Evolutionary conservation across 2,113 vertebrate genomes (phyloP).

Genomic region (Rhinolophus sinicus): DNA sequence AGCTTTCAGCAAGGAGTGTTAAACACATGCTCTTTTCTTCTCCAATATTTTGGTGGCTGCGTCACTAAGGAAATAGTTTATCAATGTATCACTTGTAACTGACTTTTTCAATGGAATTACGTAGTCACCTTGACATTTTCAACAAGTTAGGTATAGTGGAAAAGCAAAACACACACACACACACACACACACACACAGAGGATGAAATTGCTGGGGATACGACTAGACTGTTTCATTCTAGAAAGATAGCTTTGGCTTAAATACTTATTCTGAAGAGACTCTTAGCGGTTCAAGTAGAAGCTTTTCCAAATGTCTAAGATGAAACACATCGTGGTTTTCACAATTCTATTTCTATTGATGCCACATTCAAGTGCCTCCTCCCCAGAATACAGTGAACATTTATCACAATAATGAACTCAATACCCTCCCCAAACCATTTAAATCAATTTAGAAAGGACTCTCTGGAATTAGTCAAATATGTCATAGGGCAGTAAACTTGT

Average conservation of each 20-base stretch:
- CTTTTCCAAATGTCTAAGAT: slow-evolving; percentile 42
- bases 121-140: slow-evolving; percentile 48
- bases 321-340: slow-evolving; percentile 41
- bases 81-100: slow-evolving; percentile 55
- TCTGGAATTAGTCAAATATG: not conserved
- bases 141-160: not conserved
- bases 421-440: not conserved
- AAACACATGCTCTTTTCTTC: slow-evolving; percentile 61
- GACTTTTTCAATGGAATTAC: slow-evolving; percentile 68
- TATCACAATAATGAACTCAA: slow-evolving; percentile 31
- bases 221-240: not conserved
- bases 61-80: slow-evolving; percentile 63
- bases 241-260: slow-evolving; percentile 58
- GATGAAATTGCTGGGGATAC: not conserved
- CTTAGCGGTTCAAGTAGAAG: slow-evolving; percentile 48
- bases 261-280: slow-evolving; percentile 27
- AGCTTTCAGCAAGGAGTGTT: slow-evolving; percentile 48
- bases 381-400: slow-evolving; percentile 19
- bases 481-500: not conserved
- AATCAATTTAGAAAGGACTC: not conserved
- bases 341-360: slow-evolving; percentile 20
- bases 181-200: not conserved
- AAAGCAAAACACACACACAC: not conserved
- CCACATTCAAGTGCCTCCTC: slow-evolving; percentile 35
- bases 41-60: slow-evolving; percentile 23